Conservation (phyloP, 2,888 invertebrate genomes). For the Trilocha varians region DNA sequence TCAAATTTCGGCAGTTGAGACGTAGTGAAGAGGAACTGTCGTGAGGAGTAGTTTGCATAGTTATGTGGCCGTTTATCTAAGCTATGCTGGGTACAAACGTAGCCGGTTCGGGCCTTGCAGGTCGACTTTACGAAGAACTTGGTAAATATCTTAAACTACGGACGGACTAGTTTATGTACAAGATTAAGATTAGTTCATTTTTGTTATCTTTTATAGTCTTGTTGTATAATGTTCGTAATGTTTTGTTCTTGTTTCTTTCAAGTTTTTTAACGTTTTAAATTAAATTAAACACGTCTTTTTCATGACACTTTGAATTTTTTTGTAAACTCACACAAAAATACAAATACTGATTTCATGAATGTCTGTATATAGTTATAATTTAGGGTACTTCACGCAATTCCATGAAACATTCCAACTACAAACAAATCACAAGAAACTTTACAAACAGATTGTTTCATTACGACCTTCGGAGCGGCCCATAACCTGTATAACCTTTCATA, state of each 20-base stretch:
- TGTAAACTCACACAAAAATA: no score
- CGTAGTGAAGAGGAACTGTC: slow-evolving; percentile 16
- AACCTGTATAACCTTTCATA: neutral
- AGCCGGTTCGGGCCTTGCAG: slow-evolving; percentile 34
- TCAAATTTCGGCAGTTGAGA: slow-evolving; percentile 19
- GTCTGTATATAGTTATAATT: no score
- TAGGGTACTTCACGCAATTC: no score
- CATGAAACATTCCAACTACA: neutral
- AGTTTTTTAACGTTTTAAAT: no score
- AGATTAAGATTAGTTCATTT: no score
- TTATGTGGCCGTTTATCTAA: slow-evolving; percentile 64
- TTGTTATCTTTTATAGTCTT: no score
- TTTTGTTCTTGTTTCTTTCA: no score
- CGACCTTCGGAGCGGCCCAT: neutral
- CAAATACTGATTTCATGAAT: no score
- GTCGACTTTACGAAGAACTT: slow-evolving; percentile 32
- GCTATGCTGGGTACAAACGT: slow-evolving; percentile 47
- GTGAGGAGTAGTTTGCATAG: slow-evolving; percentile 61
- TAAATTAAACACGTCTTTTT: no score
- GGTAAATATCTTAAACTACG: slow-evolving; percentile 37
- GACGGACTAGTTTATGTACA: slow-evolving; percentile 15
- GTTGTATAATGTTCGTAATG: neutral
- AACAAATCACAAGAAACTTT: slow-evolving; percentile 4
- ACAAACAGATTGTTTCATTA: slow-evolving; percentile 1
- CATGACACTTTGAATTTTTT: no score